Conservation (phyloP, 2,113 vertebrate genomes). For the Hydrolagus affinis region DNA sequence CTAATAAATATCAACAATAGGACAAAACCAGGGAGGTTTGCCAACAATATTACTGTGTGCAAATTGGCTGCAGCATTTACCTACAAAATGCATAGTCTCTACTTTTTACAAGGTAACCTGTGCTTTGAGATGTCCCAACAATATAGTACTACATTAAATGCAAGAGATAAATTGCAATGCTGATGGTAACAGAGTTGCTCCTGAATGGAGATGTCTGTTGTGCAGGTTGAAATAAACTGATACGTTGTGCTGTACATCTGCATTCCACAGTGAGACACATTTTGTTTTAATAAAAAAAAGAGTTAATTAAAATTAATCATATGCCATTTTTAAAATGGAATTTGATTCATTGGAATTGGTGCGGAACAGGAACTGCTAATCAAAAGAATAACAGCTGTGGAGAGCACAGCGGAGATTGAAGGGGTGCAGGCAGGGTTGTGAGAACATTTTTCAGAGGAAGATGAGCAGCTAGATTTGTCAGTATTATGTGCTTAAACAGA, state of each 20-base stretch:
- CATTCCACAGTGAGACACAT: background rate
- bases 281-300: constrained; percentile 1
- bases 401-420: constrained; percentile 13
- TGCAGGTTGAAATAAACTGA: background rate
- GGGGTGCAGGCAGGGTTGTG: constrained; percentile 2
- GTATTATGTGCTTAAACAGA: background rate
- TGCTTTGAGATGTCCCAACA: too few relatives aligned
- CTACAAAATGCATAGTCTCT: background rate
- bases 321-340: constrained; percentile 28
- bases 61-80: background rate
- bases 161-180: background rate
- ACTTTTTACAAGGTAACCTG: background rate
- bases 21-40: background rate
- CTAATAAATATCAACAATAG: background rate
- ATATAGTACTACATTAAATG: background rate
- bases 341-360: constrained; percentile 28
- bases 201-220: constrained; percentile 6
- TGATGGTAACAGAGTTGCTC: background rate
- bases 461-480: background rate
- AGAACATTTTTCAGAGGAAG: background rate
- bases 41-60: background rate
- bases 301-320: constrained; percentile 30
- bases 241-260: background rate
- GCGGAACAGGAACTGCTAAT: constrained; percentile 25
- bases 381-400: constrained; percentile 14